Conservation (phyloP, 2,797 vertebrate species). For the Rousettus madagascariensis region DNA sequence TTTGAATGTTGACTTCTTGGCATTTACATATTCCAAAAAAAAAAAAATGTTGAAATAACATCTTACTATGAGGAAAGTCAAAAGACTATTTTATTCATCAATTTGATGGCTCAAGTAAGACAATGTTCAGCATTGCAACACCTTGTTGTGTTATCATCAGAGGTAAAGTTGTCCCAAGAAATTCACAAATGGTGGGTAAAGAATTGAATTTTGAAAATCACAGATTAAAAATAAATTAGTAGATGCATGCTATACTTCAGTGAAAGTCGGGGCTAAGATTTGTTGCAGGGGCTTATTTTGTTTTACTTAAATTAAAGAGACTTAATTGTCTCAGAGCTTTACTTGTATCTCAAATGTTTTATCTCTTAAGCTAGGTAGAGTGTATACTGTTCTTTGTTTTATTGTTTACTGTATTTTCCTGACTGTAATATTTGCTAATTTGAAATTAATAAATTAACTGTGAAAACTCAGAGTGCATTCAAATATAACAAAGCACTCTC, state of each 20-base stretch:
- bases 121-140: background rate
- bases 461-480: background rate
- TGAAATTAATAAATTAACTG: background rate
- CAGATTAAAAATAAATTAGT: background rate
- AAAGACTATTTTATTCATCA: background rate
- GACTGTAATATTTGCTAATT: background rate
- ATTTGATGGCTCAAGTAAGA: background rate
- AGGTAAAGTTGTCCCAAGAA: background rate
- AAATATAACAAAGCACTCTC: background rate
- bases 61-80: background rate
- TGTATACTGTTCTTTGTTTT: background rate
- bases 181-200: background rate
- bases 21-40: background rate
- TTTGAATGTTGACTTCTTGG: constrained; percentile 5
- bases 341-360: background rate
- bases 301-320: background rate
- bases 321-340: background rate
- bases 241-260: background rate
- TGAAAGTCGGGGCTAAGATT: background rate
- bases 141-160: background rate
- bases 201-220: background rate
- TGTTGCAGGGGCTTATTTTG: background rate
- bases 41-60: background rate
- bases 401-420: background rate
- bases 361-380: background rate